Conservation (phyloP, 2,113 vertebrate species). For the Nyctibius bracteatus region DNA sequence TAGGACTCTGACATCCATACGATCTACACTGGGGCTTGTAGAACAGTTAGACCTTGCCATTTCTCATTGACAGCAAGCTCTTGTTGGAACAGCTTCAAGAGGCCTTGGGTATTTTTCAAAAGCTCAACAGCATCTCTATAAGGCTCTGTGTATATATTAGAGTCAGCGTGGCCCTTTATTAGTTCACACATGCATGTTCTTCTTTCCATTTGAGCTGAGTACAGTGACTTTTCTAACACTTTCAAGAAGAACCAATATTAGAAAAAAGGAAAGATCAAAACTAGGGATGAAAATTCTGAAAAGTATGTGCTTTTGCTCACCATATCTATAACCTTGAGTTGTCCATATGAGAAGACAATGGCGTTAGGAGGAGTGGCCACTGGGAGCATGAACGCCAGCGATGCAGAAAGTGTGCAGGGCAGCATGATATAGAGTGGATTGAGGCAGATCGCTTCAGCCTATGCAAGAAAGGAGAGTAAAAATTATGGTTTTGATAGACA, state of each 20-base stretch:
- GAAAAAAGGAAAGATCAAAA: not conserved
- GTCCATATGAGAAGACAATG: constrained; percentile 90
- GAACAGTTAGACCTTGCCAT: not conserved
- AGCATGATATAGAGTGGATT: constrained; percentile 92
- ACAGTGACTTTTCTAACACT: not conserved
- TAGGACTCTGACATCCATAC: not conserved
- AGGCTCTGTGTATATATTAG: not conserved
- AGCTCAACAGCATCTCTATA: not conserved
- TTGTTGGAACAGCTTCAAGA: not conserved
- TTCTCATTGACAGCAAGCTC: not conserved
- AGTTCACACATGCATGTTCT: not conserved
- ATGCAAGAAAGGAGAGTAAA: not conserved
- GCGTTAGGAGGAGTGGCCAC: constrained; percentile 93
- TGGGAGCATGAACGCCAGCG: constrained; percentile 92
- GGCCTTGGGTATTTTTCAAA: not conserved
- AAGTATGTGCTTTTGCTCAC: constrained; percentile 65
- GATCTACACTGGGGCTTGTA: not conserved
- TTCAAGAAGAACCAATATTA: not conserved
- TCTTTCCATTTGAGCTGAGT: not conserved
- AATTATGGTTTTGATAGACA: not conserved
- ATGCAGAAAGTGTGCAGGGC: constrained; percentile 85
- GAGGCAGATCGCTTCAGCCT: constrained; percentile 83
- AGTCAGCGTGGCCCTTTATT: not conserved
- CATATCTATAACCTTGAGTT: constrained; percentile 87
- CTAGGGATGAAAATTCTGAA: not conserved